Evolutionary conservation across 2,888 invertebrate species (phyloP).

Genomic region (Corythucha ciliata): DNA sequence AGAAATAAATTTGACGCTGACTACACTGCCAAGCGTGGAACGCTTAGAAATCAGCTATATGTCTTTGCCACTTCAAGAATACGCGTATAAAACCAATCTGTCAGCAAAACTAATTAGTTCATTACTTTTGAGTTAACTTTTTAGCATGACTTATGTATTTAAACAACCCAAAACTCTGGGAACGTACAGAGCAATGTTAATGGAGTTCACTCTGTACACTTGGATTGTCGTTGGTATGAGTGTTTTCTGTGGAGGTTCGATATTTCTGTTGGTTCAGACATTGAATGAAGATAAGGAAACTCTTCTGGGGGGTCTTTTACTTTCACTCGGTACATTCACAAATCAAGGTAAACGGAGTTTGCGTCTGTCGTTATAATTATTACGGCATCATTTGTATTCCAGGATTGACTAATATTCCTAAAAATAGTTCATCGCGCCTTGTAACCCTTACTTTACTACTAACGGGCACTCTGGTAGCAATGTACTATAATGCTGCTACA

Average conservation of each 20-base stretch:
- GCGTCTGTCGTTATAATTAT: neutral
- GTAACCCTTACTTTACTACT: constrained; percentile 4
- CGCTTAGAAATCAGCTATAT: no score
- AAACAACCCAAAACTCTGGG: constrained; percentile 16
- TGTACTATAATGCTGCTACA: constrained; percentile 14
- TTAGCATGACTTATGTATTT: constrained; percentile 9
- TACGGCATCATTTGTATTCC: neutral
- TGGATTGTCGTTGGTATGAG: constrained; percentile 7
- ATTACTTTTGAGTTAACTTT: no score
- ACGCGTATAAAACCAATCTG: no score
- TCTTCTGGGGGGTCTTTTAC: neutral
- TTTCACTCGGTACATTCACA: neutral
- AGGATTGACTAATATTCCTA: constrained; percentile 6
- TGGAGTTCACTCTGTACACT: constrained; percentile 6
- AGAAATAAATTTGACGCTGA: no score
- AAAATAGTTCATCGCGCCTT: constrained; percentile 6
- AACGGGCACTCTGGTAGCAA: neutral
- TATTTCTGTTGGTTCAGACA: neutral
- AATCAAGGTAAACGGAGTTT: neutral
- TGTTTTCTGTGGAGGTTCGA: neutral
- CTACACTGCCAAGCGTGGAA: no score
- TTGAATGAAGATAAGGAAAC: neutral
- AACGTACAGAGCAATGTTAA: constrained; percentile 16
- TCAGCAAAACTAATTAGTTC: no score
- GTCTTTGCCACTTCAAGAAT: no score